A percentile compares a stretch with the other conserved stretches of the same genome.
Evolutionary conservation across 2,797 vertebrate species (phyloP).

Genomic region (Xenops minutus): DNA sequence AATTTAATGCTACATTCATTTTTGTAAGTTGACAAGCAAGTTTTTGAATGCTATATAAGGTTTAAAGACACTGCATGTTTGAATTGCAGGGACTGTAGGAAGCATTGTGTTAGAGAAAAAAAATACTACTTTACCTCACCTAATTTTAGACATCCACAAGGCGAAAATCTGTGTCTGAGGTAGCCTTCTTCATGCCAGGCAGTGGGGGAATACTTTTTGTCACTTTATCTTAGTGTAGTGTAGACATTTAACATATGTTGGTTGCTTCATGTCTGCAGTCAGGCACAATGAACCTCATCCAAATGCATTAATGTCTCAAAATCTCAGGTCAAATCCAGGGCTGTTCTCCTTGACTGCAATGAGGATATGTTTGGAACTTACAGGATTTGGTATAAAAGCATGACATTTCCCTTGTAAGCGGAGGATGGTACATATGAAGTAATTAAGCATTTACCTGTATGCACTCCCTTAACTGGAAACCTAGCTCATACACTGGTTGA

Average conservation of each 20-base stretch:
- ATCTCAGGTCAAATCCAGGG: background rate
- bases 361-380: background rate
- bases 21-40: background rate
- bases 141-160: background rate
- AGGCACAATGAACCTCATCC: background rate
- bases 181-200: background rate
- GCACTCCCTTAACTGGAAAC: background rate
- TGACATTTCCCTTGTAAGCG: background rate
- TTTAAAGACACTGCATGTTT: background rate
- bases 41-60: background rate
- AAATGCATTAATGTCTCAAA: background rate
- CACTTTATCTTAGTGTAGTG: background rate
- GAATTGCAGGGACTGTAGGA: background rate
- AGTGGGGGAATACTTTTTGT: background rate
- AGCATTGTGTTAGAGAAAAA: background rate
- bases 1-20: background rate
- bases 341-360: background rate
- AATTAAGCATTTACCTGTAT: background rate
- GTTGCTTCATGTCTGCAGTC: background rate
- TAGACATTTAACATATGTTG: background rate
- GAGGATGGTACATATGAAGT: background rate
- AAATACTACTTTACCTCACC: background rate
- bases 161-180: background rate
- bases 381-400: rapidly evolving
- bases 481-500: background rate